Evolutionary conservation across 2,797 vertebrate species (phyloP).

Genomic region (Tragelaphus eurycerus): DNA sequence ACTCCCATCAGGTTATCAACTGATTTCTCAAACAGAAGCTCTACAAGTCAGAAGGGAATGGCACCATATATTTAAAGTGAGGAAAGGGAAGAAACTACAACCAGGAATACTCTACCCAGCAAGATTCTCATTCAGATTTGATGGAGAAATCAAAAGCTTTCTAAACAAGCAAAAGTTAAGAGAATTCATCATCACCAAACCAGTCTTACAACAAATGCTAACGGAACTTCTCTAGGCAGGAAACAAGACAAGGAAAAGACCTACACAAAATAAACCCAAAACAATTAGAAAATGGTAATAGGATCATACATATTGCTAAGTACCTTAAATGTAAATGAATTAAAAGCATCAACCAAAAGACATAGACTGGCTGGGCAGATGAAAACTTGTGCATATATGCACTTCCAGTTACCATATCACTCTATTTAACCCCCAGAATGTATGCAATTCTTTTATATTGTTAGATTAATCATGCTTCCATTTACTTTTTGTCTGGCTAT

Average conservation of each 20-base stretch:
- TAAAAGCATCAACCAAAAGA: neutral
- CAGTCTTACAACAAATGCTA: neutral
- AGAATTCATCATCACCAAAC: neutral
- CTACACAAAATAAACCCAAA: neutral
- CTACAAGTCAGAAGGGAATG: neutral
- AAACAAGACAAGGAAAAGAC: neutral
- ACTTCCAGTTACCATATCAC: neutral
- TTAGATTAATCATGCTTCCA: neutral
- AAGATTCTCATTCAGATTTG: neutral
- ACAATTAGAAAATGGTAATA: neutral
- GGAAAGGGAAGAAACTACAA: neutral
- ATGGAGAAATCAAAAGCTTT: neutral
- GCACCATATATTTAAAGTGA: neutral
- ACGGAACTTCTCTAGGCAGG: neutral
- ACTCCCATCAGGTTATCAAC: neutral
- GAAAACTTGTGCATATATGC: neutral
- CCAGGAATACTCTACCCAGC: neutral
- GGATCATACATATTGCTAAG: neutral
- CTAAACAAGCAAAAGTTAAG: neutral
- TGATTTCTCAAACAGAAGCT: neutral
- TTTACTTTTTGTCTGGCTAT: neutral
- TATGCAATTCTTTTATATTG: neutral
- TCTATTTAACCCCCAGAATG: neutral
- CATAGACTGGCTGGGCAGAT: neutral
- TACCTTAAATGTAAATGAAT: neutral